Base-by-base conservation (phyloP, 2,797 vertebrate genomes). In the Anguilla obscura region DNA sequence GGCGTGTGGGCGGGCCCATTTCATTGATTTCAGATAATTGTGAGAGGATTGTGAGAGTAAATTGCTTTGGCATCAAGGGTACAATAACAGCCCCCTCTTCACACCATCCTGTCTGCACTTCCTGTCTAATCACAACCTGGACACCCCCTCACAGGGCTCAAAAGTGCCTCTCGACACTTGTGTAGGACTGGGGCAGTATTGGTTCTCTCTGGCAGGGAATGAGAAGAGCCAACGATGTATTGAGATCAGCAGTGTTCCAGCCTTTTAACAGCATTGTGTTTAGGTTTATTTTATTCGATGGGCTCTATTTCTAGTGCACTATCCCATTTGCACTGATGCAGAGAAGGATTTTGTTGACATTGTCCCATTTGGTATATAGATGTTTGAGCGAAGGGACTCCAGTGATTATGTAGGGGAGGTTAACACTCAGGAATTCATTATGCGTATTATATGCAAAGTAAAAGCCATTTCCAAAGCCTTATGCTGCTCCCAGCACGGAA, bases 21-120 rank as follows among this genome's bases (percentile, higher is more conserved):
- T 82, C 87, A 88, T 88, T 88, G 87, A 88, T 88, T 88, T 88
- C 83, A 88, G 87, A 88, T 88, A 88, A 88, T 85, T 87, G 86
- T 86, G 84, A 80, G 82, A 85, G 86, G 86, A 87, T 87, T 85
- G 89, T 89, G 84, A 87, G 85, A 74, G 86, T 87, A 89, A 89
- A 87, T 89, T 87, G 89, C 84, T 87, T 76, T 87, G 86, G 84
- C 71, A 85, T 87, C 71, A 36, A 80, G 30, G 71, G 89, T 79
- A 89, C 89, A 89, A 85, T 87, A 86, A 89, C 79, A 84, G 58
- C 66, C 18, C 84, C 86, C 84, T 89, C 86, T 83, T 87, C 76
- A 89, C 84, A 87, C 66, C 54, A 33, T 85, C 84, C 87, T 84
- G 48, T 60, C 66, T 83, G 83, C 82, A 74, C 82, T 56, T 83